Evolutionary conservation across 2,888 invertebrate genomes (phyloP).

Genomic region (Aphodius sticticus): DNA sequence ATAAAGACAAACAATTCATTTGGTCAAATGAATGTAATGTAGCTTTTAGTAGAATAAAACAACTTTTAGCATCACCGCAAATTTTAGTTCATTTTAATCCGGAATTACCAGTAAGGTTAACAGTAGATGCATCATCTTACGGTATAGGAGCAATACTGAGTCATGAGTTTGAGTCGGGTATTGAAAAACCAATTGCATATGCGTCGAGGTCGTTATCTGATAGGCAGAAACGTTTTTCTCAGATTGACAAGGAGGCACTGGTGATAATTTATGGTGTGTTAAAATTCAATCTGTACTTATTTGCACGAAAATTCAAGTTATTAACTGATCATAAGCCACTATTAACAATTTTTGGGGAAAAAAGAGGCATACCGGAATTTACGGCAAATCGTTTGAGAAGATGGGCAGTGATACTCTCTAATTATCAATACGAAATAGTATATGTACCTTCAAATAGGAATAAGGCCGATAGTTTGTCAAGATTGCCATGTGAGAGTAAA

Average conservation of each 20-base stretch:
- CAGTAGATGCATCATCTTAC: conserved; percentile 26
- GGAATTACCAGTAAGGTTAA: conserved; percentile 8
- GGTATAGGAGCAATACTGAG: conserved; percentile 40
- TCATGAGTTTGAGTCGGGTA: no score
- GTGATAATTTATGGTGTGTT: no score
- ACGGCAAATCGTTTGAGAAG: conserved; percentile 47
- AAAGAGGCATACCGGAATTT: conserved; percentile 49
- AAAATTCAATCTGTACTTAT: conserved; percentile 53
- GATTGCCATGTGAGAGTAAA: conserved; percentile 28
- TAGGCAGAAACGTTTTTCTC: no score
- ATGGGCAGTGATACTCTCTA: conserved; percentile 40
- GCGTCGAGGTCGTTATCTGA: no score
- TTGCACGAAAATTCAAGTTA: conserved; percentile 51
- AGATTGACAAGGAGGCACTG: no score
- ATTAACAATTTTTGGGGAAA: conserved; percentile 48
- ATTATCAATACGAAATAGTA: conserved; percentile 37
- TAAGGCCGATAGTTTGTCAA: conserved; percentile 44
- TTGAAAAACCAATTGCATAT: no score
- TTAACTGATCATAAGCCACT: conserved; percentile 51
- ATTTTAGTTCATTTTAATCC: conserved; percentile 35
- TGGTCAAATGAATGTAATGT: no score
- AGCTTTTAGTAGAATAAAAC: no score
- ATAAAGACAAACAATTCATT: no score
- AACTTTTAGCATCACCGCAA: no score
- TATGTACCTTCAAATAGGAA: conserved; percentile 41